Conservation (phyloP, 2,797 vertebrate genomes). For the Allobates femoralis region DNA sequence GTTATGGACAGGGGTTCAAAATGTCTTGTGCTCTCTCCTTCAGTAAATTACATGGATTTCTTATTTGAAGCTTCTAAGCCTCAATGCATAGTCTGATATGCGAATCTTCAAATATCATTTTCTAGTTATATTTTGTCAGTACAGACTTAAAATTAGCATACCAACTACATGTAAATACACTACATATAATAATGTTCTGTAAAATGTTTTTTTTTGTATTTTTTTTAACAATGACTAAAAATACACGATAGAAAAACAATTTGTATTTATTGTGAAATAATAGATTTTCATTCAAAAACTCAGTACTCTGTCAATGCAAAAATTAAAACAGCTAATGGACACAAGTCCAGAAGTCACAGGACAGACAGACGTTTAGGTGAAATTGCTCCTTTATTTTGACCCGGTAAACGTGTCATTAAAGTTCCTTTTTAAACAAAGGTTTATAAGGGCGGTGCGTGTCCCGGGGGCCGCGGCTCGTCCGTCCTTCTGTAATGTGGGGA, state of each 20-base stretch:
- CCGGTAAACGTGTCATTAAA: slow-evolving; percentile 51
- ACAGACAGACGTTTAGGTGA: slow-evolving; percentile 25
- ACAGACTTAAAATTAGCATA: neutral
- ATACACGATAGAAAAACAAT: slow-evolving; percentile 4
- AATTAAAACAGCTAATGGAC: slow-evolving; percentile 45
- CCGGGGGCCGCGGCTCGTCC: slow-evolving; percentile 35
- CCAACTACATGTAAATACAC: neutral
- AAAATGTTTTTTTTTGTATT: neutral
- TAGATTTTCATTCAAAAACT: neutral
- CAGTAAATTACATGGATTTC: no score
- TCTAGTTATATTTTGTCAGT: neutral
- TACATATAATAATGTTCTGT: neutral
- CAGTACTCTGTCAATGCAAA: slow-evolving; percentile 35
- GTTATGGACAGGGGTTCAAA: no score
- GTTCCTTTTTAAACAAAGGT: slow-evolving; percentile 51
- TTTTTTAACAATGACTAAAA: slow-evolving; percentile 3
- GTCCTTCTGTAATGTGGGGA: neutral
- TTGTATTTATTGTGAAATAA: slow-evolving; percentile 20
- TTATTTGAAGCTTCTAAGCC: no score
- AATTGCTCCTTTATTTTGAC: slow-evolving; percentile 46
- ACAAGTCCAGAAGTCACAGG: slow-evolving; percentile 8
- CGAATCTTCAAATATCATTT: neutral
- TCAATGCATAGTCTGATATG: no score
- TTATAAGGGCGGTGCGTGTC: slow-evolving; percentile 50
- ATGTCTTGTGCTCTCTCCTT: no score